Evolutionary conservation across 1,140 invertebrate genomes (phyloP), one percentile per base, ranked within the genome.

Genomic region (Heliconius congener): DNA sequence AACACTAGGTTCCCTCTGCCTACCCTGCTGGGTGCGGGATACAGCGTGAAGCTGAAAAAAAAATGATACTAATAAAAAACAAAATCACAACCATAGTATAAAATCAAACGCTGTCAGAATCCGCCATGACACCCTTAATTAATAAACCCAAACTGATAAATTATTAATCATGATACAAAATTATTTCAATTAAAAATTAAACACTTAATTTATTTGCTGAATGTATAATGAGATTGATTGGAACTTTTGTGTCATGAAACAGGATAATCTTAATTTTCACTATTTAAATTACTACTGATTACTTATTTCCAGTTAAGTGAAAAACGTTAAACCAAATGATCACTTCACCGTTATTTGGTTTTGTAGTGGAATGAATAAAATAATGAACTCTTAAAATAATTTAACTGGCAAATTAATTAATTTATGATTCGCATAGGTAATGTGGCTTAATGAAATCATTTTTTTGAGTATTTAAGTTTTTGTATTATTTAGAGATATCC

Each of bases 221-320:
- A 60, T 60, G 3, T n/a, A 60, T 60, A 60, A 60, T 60, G 55
- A 60, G 55, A 23, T 60, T 60, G 55, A 11, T 60, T n/a, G 23
- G 55, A 60, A 60, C 55, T 60, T 60, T 60, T 23, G n/a, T 60
- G n/a, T 27, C 55, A 23, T 60, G 55, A 60, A 60, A 60, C 55
- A 60, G 55, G n/a, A 60, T 60, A 60, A 60, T 60, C 55, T 60
- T 60, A 60, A 60, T 60, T 60, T 60, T 11, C 55, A 60, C 55
- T 23, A 60, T 60, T 60, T 60, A 60, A 60, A 60, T 23, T 23
- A 60, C 23, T 60, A 60, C 23, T 60, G 9, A 60, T n/a, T 60
- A 60, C n/a, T 60, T 60, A 60, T 23, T 60, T 60, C n/a, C 18
- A 13, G n/a, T 60, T 60, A 23, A 57, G 23, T 57, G 23, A n/a